These are phyloP conservation scores for Rapana venosa DNA, from an alignment of 2,888 invertebrate genomes.

Conservation along the genomic window DNA sequence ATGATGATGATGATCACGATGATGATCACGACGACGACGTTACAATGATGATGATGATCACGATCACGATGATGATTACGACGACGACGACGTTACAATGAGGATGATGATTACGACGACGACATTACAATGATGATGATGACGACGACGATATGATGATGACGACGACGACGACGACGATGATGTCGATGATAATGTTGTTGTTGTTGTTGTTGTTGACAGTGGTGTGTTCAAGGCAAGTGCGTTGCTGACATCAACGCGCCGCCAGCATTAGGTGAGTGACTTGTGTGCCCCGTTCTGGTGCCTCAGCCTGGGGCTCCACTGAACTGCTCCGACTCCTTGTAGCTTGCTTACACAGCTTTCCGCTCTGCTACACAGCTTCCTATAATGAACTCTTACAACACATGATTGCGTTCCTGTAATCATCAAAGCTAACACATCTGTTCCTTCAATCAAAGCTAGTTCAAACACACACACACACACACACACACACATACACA, in stretches of 20 bases:
- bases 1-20: not conserved
- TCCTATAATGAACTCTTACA: no score
- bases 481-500: no score
- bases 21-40: not conserved
- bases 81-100: no score
- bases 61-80: not conserved
- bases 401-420: no score
- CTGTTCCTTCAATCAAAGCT: no score
- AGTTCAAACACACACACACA: no score
- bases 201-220: not conserved
- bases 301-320: not conserved
- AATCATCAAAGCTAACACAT: no score
- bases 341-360: not conserved
- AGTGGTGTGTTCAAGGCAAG: conserved; percentile 35
- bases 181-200: not conserved
- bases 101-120: not conserved
- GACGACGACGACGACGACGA: not conserved
- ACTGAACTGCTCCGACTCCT: no score
- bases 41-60: not conserved
- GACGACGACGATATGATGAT: not conserved
- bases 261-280: not conserved
- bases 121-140: not conserved
- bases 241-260: conserved; percentile 14
- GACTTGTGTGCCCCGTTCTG: not conserved
- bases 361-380: no score